Conservation (phyloP, 2,113 vertebrate genomes). For the Vanacampus margaritifer region DNA sequence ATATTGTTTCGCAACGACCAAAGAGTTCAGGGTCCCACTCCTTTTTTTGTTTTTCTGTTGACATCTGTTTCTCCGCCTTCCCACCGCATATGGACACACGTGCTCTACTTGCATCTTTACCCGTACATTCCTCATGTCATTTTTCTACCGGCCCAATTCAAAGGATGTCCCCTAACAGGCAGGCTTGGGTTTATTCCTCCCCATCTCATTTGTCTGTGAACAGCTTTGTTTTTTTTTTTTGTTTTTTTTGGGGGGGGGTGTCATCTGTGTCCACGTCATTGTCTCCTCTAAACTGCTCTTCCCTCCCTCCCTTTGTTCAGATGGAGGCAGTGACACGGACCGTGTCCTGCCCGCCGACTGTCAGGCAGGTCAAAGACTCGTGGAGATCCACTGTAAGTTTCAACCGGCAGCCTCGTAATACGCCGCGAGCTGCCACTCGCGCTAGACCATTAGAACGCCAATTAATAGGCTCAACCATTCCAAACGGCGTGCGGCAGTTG, state of each 20-base stretch:
- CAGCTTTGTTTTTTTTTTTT: background rate
- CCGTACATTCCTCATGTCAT: background rate
- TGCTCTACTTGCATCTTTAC: background rate
- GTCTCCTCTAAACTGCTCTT: conserved; percentile 65
- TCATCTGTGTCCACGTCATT: conserved; percentile 47
- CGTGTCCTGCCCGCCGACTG: conserved; percentile 63
- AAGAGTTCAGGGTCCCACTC: background rate
- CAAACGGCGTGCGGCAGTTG: no score
- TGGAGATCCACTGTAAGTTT: conserved; percentile 71
- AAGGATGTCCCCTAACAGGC: background rate
- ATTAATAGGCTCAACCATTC: no score
- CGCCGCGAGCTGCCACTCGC: conserved; percentile 25
- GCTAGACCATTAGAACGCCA: background rate
- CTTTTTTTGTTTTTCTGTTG: background rate
- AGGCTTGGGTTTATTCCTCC: background rate
- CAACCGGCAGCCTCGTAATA: conserved; percentile 31
- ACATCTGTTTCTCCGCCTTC: background rate
- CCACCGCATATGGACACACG: background rate
- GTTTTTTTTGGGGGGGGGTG: background rate
- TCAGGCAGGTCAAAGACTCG: conserved; percentile 71
- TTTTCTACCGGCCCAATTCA: background rate
- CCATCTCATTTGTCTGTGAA: conserved; percentile 3
- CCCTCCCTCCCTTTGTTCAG: conserved; percentile 68
- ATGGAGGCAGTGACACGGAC: conserved; percentile 69
- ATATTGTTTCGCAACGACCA: background rate